Percentiles rank a stretch among this genome's conserved stretches.
These are phyloP conservation scores for Gandaritis pyraliata DNA, from an alignment of 2,888 invertebrate genomes.

Conservation along the genomic window DNA sequence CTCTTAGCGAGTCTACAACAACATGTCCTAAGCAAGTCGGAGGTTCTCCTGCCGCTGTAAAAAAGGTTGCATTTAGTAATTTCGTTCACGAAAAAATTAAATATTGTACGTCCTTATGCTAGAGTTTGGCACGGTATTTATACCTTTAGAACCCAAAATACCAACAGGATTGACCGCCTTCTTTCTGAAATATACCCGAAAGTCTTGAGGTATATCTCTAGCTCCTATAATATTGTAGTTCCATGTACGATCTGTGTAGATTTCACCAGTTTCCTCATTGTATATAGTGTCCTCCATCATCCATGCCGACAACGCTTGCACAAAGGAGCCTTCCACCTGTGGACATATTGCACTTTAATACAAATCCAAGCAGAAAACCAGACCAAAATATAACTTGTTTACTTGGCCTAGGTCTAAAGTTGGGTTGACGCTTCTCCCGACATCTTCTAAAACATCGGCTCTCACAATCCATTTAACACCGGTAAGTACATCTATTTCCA, in stretches of 20 bases:
- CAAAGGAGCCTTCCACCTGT: slow-evolving; percentile 87
- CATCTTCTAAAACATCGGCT: slow-evolving; percentile 76
- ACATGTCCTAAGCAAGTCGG: slow-evolving; percentile 52
- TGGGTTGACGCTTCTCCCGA: slow-evolving; percentile 88
- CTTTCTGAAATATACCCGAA: slow-evolving; percentile 53
- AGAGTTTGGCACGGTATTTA: no score
- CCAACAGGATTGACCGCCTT: slow-evolving; percentile 56
- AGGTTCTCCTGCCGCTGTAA: slow-evolving; percentile 55
- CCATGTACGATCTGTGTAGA: slow-evolving; percentile 58
- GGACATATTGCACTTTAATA: neutral
- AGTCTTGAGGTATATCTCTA: slow-evolving; percentile 60
- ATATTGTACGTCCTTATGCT: no score
- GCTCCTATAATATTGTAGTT: slow-evolving; percentile 59
- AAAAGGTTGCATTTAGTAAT: neutral
- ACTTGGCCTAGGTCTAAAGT: slow-evolving; percentile 89
- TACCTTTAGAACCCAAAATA: slow-evolving; percentile 62
- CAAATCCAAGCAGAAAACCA: neutral
- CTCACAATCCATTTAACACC: slow-evolving; percentile 57
- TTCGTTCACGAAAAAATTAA: no score
- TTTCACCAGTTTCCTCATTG: slow-evolving; percentile 50
- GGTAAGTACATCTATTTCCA: slow-evolving; percentile 57
- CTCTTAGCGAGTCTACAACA: slow-evolving; percentile 52
- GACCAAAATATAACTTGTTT: slow-evolving; percentile 20
- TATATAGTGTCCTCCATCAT: slow-evolving; percentile 52
- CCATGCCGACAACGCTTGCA: slow-evolving; percentile 58